phyloP scores from a whole-genome alignment of 2,797 vertebrate species.

The Anas georgica region DNA sequence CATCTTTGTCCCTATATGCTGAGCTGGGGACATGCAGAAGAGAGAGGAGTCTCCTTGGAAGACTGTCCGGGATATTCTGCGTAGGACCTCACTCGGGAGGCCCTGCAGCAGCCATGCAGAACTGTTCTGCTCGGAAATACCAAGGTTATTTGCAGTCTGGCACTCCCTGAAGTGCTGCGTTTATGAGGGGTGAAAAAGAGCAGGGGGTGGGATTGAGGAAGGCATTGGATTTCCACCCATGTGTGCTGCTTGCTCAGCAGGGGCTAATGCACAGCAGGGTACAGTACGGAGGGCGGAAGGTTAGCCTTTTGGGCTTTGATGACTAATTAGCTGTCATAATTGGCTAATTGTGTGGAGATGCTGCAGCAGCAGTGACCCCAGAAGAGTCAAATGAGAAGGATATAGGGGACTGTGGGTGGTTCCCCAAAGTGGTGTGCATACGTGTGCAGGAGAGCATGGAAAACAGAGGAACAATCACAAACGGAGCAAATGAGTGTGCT shows the following conservation, averaged over 20 bases:
- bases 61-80: background rate
- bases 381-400: background rate
- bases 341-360: conserved; percentile 30
- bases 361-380: background rate
- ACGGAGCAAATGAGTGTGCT: background rate
- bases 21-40: background rate
- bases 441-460: background rate
- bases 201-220: background rate
- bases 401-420: background rate
- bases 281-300: background rate
- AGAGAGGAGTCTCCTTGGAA: background rate
- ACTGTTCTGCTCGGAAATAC: background rate
- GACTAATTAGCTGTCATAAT: conserved; percentile 59
- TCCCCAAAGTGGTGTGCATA: background rate
- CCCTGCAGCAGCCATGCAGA: background rate
- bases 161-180: background rate
- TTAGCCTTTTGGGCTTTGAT: conserved; percentile 15
- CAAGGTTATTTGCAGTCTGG: background rate
- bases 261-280: background rate
- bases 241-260: background rate
- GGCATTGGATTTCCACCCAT: background rate
- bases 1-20: background rate
- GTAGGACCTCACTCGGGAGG: background rate
- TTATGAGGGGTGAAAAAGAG: background rate
- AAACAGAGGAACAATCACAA: background rate